Percentiles rank a stretch among this genome's conserved stretches.
These are phyloP conservation scores for Diarsia rubi DNA, from an alignment of 2,888 invertebrate species.

Conservation along the genomic window DNA sequence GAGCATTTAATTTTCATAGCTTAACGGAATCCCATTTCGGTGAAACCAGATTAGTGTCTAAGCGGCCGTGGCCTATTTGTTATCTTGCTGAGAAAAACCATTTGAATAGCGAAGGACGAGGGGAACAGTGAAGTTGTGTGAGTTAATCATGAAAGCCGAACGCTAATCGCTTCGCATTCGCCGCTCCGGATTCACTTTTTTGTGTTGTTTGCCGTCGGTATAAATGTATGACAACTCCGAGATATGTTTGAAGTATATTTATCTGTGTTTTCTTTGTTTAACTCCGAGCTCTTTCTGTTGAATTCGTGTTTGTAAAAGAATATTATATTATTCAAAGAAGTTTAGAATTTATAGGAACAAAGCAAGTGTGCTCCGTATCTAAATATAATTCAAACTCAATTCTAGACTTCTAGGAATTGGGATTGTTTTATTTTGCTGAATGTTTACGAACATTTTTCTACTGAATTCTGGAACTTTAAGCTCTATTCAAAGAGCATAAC, in stretches of 20 bases:
- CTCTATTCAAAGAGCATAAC: constrained; percentile 28
- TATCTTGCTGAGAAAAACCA: constrained; percentile 79
- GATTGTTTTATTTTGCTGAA: constrained; percentile 22
- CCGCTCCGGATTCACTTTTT: constrained; percentile 72
- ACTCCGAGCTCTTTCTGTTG: constrained; percentile 38
- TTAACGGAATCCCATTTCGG: constrained; percentile 82
- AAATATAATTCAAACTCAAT: constrained; percentile 43
- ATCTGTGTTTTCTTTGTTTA: constrained; percentile 61
- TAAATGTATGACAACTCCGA: constrained; percentile 70
- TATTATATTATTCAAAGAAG: constrained; percentile 38
- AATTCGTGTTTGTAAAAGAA: constrained; percentile 37
- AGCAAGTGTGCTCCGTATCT: constrained; percentile 36
- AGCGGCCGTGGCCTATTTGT: constrained; percentile 83
- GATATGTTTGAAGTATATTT: constrained; percentile 71
- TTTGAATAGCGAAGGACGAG: constrained; percentile 65
- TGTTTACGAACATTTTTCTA: constrained; percentile 24
- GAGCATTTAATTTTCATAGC: constrained; percentile 84
- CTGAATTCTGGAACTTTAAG: constrained; percentile 18
- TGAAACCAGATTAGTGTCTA: constrained; percentile 82
- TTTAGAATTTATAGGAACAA: constrained; percentile 38
- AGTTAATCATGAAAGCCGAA: constrained; percentile 84
- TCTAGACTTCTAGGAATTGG: constrained; percentile 35
- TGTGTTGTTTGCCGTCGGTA: constrained; percentile 73
- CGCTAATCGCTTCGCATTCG: constrained; percentile 76
- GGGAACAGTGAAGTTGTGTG: constrained; percentile 72